Conservation (phyloP, 2,888 invertebrate genomes). For the Eutolmus rufibarbis region DNA sequence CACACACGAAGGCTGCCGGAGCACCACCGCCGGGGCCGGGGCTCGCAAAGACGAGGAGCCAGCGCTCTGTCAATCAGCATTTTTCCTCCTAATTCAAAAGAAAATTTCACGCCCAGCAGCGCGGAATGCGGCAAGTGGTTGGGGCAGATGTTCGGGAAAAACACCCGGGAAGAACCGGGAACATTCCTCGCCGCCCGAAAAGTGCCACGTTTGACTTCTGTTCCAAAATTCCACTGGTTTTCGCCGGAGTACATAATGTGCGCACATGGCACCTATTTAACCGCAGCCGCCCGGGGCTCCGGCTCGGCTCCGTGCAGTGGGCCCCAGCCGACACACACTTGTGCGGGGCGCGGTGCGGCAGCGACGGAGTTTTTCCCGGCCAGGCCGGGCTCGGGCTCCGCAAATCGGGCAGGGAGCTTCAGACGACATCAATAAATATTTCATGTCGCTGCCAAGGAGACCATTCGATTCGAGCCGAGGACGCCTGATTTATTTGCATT, state of each 20-base stretch:
- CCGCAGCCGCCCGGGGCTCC: background rate
- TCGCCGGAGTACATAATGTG: background rate
- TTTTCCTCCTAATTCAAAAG: constrained; percentile 37
- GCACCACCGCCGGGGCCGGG: background rate
- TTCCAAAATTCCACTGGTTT: background rate
- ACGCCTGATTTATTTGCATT: background rate
- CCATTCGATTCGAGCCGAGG: background rate
- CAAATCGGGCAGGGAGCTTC: background rate
- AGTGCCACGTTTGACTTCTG: background rate
- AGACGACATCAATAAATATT: constrained; percentile 10
- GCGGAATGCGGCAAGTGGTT: constrained; percentile 41
- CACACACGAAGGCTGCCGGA: background rate
- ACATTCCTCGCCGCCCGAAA: background rate
- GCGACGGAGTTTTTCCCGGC: background rate
- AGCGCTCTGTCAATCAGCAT: background rate
- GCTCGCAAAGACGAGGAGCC: background rate
- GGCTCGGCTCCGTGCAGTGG: background rate
- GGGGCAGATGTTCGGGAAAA: background rate
- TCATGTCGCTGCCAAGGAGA: background rate
- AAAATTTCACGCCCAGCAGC: constrained; percentile 46
- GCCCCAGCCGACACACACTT: background rate
- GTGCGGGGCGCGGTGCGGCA: background rate
- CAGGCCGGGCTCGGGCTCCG: background rate
- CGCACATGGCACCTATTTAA: background rate
- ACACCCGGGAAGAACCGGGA: background rate